Evolutionary conservation across 2,888 invertebrate species (phyloP).

Genomic region (Blastobasis adustella): DNA sequence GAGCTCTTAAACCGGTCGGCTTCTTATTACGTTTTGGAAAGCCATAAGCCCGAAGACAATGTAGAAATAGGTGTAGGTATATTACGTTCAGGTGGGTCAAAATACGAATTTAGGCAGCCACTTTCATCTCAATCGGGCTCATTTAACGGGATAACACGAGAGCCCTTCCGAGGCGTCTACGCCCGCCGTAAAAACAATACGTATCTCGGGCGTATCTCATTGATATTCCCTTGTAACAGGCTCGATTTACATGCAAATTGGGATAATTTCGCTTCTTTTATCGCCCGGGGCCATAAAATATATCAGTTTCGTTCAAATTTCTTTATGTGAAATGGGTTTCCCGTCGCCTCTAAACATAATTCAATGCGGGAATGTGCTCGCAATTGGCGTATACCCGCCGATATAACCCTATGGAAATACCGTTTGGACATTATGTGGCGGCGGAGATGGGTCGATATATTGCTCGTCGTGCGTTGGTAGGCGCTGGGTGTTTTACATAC

Average conservation of each 20-base stretch:
- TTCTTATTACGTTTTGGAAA: no score
- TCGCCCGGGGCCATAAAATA: slow-evolving; percentile 33
- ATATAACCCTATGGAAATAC: slow-evolving; percentile 1
- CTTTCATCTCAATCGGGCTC: no score
- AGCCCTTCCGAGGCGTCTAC: slow-evolving; percentile 4
- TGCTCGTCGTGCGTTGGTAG: no score
- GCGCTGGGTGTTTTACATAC: no score
- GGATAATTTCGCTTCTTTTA: slow-evolving; percentile 35
- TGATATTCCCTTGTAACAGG: slow-evolving; percentile 39
- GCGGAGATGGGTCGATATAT: background rate
- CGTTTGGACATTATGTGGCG: background rate
- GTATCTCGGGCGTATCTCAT: slow-evolving; percentile 24
- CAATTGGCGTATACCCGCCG: slow-evolving; percentile 11
- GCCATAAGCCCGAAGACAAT: no score
- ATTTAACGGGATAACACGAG: background rate
- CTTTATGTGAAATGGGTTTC: slow-evolving; percentile 30
- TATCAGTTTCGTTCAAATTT: slow-evolving; percentile 31
- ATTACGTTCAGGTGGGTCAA: no score
- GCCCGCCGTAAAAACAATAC: slow-evolving; percentile 15
- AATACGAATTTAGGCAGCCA: no score
- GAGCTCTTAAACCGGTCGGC: no score
- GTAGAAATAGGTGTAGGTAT: no score
- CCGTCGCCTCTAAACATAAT: slow-evolving; percentile 12
- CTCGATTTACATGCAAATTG: slow-evolving; percentile 45
- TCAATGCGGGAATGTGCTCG: slow-evolving; percentile 7